Evolutionary conservation across 2,888 invertebrate species (phyloP).

Genomic region (Agrotis ipsilon): DNA sequence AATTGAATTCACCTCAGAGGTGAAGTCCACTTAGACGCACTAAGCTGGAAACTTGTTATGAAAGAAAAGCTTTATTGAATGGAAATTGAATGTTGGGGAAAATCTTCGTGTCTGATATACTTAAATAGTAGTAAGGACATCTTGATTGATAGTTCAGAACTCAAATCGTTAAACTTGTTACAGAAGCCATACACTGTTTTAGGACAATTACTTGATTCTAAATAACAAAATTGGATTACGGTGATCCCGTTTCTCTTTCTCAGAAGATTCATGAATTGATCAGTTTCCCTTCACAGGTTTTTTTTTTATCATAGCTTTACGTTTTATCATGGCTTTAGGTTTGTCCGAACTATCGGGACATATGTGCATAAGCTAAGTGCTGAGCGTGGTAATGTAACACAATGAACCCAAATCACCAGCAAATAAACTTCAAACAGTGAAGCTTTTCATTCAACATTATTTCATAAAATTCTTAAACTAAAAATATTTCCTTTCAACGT

Average conservation of each 20-base stretch:
- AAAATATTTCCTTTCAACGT: slow-evolving; percentile 42
- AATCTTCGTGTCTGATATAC: not conserved
- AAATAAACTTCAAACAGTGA: not conserved
- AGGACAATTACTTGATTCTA: no score
- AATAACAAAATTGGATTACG: no score
- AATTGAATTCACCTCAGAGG: slow-evolving; percentile 81
- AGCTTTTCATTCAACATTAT: not conserved
- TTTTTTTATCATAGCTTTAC: no score
- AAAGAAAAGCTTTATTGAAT: slow-evolving; percentile 6
- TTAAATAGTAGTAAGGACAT: not conserved
- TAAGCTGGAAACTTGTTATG: slow-evolving; percentile 49
- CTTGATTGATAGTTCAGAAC: not conserved
- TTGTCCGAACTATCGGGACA: no score
- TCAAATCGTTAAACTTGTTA: not conserved
- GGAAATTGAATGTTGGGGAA: not conserved
- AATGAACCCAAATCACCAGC: not conserved
- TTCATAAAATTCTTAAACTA: slow-evolving; percentile 16
- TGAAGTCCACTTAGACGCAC: slow-evolving; percentile 47
- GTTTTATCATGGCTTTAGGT: no score
- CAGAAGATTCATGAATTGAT: no score
- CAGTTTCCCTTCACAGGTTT: no score
- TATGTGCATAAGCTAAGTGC: no score
- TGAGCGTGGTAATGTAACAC: no score
- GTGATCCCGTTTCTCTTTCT: no score
- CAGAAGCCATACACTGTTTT: not conserved